phyloP scores from a whole-genome alignment of 2,113 vertebrate species.

The Dasyornis broadbenti region DNA sequence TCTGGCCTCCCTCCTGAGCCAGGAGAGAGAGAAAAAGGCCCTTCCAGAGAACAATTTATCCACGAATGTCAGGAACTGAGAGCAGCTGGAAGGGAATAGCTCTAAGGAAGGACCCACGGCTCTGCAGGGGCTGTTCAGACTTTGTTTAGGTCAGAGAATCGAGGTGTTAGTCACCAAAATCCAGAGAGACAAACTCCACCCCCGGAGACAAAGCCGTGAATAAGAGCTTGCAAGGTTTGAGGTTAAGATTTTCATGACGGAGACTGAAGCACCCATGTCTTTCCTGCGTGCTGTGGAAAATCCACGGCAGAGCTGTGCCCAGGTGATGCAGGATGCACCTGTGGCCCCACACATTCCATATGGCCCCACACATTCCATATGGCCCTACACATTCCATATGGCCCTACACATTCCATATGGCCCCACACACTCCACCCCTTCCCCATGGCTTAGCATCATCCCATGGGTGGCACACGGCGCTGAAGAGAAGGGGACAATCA shows the following conservation, averaged over 20 bases:
- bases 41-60: background rate
- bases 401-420: background rate
- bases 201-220: background rate
- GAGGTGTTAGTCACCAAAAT: background rate
- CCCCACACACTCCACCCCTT: background rate
- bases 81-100: background rate
- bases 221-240: background rate
- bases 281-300: background rate
- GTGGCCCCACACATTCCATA: background rate
- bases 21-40: background rate
- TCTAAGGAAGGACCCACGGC: background rate
- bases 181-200: background rate
- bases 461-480: fast-evolving
- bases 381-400: background rate
- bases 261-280: background rate
- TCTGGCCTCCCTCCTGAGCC: background rate
- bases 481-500: background rate
- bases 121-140: background rate
- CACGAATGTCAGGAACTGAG: background rate
- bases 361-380: background rate
- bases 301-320: background rate
- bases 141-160: background rate
- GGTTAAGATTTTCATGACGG: background rate
- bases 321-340: background rate
- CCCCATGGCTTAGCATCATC: fast-evolving